Conservation (phyloP, 2,888 invertebrate genomes). For the Cryptophagus acutangulus region DNA sequence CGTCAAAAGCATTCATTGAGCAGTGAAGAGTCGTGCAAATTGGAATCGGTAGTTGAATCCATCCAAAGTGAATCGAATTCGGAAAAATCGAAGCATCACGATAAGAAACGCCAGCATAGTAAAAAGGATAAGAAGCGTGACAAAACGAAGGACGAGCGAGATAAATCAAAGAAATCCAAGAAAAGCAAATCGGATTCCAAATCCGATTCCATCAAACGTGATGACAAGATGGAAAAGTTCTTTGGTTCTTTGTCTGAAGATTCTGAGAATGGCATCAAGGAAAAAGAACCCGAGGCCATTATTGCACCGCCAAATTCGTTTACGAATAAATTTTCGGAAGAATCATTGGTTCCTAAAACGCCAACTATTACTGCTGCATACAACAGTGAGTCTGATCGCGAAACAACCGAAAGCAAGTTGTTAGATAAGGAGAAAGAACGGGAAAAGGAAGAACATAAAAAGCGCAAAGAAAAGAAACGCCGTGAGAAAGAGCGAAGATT, state of each 20-base stretch:
- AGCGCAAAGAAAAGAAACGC: slow-evolving; percentile 52
- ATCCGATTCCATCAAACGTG: slow-evolving; percentile 55
- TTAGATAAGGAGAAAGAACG: slow-evolving; percentile 32
- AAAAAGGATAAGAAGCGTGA: slow-evolving; percentile 61
- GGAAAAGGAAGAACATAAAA: slow-evolving; percentile 53
- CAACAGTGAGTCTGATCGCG: slow-evolving; percentile 51
- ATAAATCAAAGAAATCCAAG: slow-evolving; percentile 58
- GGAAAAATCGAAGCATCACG: slow-evolving; percentile 40
- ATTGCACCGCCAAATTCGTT: too few relatives aligned
- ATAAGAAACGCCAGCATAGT: slow-evolving; percentile 46
- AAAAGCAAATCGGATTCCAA: slow-evolving; percentile 45
- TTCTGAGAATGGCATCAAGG: slow-evolving; percentile 46
- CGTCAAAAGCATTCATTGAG: slow-evolving; percentile 65
- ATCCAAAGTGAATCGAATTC: slow-evolving; percentile 32
- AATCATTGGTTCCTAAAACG: slow-evolving; percentile 15
- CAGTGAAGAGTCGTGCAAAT: slow-evolving; percentile 53
- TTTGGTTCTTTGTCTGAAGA: slow-evolving; percentile 82
- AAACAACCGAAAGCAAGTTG: slow-evolving; percentile 34
- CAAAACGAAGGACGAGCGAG: slow-evolving; percentile 55
- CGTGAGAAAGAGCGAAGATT: slow-evolving; percentile 45
- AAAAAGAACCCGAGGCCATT: slow-evolving; percentile 20
- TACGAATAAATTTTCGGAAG: slow-evolving; percentile 29
- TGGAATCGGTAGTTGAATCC: slow-evolving; percentile 35
- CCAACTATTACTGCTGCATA: slow-evolving; percentile 46
- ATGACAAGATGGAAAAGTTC: slow-evolving; percentile 82